Percentiles rank a stretch among this genome's conserved stretches.
Evolutionary conservation across 53 echinoderm and acorn worm genomes (phyloP).

Genomic region (Echinometra lucunter): DNA sequence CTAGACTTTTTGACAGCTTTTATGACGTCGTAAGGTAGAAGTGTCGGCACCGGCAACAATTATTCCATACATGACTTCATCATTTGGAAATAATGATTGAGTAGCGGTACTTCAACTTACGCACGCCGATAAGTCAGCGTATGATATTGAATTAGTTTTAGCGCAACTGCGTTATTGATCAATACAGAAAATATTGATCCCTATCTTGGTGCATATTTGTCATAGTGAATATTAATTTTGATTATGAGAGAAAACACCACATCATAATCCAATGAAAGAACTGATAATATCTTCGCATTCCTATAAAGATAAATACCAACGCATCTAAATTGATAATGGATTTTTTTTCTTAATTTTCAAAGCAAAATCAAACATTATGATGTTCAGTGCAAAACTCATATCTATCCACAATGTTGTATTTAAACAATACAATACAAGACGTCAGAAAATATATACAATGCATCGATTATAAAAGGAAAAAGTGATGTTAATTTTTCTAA

Average conservation of each 20-base stretch:
- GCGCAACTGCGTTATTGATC: not conserved
- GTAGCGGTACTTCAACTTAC: not conserved
- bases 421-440: too few species aligned
- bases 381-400: too few species aligned
- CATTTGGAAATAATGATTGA: not conserved
- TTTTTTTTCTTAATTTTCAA: too few species aligned
- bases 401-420: not conserved
- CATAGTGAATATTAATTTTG: not conserved
- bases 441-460: not conserved
- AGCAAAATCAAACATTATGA: not conserved
- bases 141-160: not conserved
- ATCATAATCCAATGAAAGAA: not conserved
- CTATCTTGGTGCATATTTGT: not conserved
- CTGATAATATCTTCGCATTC: not conserved
- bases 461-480: not conserved
- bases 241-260: not conserved
- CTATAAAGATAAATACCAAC: not conserved
- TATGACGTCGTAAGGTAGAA: too few species aligned
- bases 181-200: not conserved
- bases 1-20: too few species aligned
- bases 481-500: not conserved
- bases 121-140: not conserved
- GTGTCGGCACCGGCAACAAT: not conserved
- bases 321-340: not conserved
- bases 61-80: not conserved